A percentile compares a stretch with the other conserved stretches of the same genome.
Conservation (phyloP, 2,113 vertebrate genomes). For the Calyptomena viridis region DNA sequence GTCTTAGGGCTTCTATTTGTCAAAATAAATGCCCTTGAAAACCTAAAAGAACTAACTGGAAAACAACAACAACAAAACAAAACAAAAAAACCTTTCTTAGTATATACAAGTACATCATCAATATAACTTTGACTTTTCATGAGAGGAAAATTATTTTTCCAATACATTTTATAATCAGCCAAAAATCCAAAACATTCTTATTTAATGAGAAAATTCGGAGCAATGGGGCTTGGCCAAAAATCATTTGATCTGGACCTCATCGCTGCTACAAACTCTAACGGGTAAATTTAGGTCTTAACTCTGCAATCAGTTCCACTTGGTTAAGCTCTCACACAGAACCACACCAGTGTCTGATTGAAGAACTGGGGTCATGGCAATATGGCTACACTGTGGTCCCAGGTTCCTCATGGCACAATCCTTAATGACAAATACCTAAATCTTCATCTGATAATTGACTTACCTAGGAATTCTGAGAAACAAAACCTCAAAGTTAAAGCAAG, state of each 20-base stretch:
- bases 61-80: not conserved
- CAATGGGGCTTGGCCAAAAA: not conserved
- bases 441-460: not conserved
- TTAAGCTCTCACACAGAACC: not conserved
- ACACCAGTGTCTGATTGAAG: not conserved
- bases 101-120: not conserved
- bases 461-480: not conserved
- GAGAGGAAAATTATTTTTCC: not conserved
- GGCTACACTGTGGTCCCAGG: not conserved
- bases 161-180: not conserved
- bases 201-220: not conserved
- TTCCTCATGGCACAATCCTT: not conserved
- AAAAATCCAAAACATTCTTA: not conserved
- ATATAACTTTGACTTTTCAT: not conserved
- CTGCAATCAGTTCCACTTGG: not conserved
- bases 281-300: not conserved
- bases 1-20: not conserved
- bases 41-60: not conserved
- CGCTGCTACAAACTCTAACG: not conserved
- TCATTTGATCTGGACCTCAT: not conserved
- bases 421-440: not conserved
- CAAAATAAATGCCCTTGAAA: not conserved
- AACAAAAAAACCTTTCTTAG: not conserved
- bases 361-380: fast-evolving
- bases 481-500: not conserved